phyloP scores from a whole-genome alignment of 2,113 vertebrate genomes.

The Neodontobutis hainanensis region DNA sequence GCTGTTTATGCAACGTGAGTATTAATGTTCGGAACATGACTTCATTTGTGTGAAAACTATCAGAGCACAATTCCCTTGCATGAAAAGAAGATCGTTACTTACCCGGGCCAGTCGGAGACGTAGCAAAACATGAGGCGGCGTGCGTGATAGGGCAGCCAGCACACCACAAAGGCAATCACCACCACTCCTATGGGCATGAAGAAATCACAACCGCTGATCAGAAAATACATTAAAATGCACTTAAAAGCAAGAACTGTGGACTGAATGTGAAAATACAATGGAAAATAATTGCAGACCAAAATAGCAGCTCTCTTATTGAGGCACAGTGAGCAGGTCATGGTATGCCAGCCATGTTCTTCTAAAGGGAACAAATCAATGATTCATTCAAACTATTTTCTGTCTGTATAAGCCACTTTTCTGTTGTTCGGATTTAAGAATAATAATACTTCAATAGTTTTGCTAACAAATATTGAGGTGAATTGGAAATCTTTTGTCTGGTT shows the following conservation, averaged over 20 bases:
- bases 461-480: too few relatives aligned
- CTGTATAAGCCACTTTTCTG: background rate
- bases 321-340: background rate
- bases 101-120: conserved; percentile 88
- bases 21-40: background rate
- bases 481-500: too few relatives aligned
- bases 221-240: too few relatives aligned
- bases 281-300: background rate
- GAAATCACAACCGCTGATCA: background rate
- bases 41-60: background rate
- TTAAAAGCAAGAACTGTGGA: too few relatives aligned
- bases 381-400: background rate
- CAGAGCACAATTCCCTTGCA: background rate
- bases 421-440: background rate
- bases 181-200: conserved; percentile 83
- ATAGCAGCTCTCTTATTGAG: background rate
- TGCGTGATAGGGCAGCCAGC: conserved; percentile 94
- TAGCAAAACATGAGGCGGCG: conserved; percentile 98
- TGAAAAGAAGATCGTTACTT: conserved; percentile 72
- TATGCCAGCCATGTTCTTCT: background rate
- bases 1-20: background rate
- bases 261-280: too few relatives aligned
- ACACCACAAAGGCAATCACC: conserved; percentile 95
- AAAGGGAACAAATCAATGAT: background rate
- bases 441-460: too few relatives aligned